These are phyloP conservation scores for Dissostichus mawsoni DNA, from an alignment of 2,113 vertebrate species.

Conservation along the genomic window DNA sequence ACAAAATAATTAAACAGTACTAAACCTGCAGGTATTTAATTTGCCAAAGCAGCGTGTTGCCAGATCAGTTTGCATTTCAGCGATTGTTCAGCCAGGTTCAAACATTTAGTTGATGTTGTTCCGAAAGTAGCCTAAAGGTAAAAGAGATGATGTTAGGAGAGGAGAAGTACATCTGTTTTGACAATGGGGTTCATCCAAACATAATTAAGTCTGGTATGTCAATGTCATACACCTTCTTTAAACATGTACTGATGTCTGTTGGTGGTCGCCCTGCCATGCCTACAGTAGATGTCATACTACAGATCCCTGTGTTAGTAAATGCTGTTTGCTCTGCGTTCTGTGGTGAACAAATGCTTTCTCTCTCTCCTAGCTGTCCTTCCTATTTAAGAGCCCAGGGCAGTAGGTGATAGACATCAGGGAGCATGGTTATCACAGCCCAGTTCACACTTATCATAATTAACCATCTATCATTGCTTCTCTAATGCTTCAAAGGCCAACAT, in stretches of 20 bases:
- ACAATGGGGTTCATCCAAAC: not conserved
- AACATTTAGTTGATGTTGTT: not conserved
- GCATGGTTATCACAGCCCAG: conserved; percentile 22
- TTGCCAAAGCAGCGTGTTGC: not conserved
- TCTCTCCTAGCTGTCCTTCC: conserved; percentile 43
- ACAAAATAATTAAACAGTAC: not conserved
- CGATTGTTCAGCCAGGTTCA: too few species aligned
- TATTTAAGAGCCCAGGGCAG: conserved; percentile 26
- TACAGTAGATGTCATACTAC: not conserved
- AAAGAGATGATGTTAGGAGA: not conserved
- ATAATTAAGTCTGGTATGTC: not conserved
- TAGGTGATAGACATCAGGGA: conserved; percentile 36
- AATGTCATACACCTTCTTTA: not conserved
- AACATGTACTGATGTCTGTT: not conserved
- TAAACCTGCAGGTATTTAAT: not conserved
- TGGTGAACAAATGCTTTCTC: not conserved
- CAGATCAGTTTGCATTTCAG: not conserved
- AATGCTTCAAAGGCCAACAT: conserved; percentile 2
- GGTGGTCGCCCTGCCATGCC: not conserved
- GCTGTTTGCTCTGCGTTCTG: not conserved
- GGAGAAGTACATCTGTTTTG: not conserved
- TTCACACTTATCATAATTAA: conserved; percentile 71
- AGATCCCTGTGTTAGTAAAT: not conserved
- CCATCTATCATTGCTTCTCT: conserved; percentile 52
- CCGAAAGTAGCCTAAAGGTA: not conserved